These are phyloP conservation scores for Esox lucius DNA, from an alignment of 2,797 vertebrate genomes.

Conservation along the genomic window DNA sequence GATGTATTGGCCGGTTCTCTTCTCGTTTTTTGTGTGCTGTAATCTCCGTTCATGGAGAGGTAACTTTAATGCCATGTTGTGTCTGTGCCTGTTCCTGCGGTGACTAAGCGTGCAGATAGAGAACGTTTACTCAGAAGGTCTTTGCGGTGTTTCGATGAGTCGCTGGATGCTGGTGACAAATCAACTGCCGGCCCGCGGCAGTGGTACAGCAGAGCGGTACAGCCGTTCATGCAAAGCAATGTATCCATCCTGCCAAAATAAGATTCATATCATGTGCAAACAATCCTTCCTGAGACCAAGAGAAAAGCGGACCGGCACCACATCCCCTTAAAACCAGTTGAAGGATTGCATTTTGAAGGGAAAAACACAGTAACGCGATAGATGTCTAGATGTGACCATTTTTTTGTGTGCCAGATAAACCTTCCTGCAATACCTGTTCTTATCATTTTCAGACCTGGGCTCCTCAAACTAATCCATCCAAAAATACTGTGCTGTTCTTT, in stretches of 20 bases:
- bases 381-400: constrained; percentile 30
- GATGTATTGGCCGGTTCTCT: constrained; percentile 43
- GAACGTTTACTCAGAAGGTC: constrained; percentile 72
- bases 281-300: constrained; percentile 43
- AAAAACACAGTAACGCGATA: constrained; percentile 13
- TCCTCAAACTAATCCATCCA: neutral
- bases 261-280: constrained; percentile 72
- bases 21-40: constrained; percentile 63
- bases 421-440: neutral
- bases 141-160: constrained; percentile 69
- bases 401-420: neutral
- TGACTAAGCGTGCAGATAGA: constrained; percentile 62
- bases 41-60: constrained; percentile 59
- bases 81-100: constrained; percentile 62
- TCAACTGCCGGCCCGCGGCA: constrained; percentile 68
- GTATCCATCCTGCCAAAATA: constrained; percentile 67
- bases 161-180: constrained; percentile 74
- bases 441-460: neutral
- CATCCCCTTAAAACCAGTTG: constrained; percentile 49
- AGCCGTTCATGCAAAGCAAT: constrained; percentile 76
- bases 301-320: constrained; percentile 41
- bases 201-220: constrained; percentile 63
- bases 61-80: constrained; percentile 65
- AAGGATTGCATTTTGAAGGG: constrained; percentile 26
- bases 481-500: neutral